Base-by-base conservation (phyloP, 2,113 vertebrate genomes). In the Solea solea region DNA sequence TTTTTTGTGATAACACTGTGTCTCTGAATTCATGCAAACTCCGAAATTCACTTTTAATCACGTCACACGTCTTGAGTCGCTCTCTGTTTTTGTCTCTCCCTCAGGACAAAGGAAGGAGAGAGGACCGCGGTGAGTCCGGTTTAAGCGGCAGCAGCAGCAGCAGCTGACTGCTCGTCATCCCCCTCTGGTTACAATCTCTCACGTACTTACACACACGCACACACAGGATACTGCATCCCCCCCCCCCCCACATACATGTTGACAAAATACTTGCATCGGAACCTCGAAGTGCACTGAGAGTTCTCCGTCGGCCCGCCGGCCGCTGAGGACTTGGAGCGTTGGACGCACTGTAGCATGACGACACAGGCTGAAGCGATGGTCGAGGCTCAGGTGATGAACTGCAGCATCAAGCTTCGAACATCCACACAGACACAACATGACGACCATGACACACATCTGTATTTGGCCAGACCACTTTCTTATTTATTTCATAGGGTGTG, bases 71-170 rank as follows among this genome's bases (percentile, higher is more conserved):
- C 44, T 48, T 48, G 12, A 13, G 45, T 48, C 45, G 4, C 14
- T 5, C 11, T 48, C 45, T 48, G 9, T 54, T 2, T 46, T 6
- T 4, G 27, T 68, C 62, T 59, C 49, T 7, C 75, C 44, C 49
- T 64, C 70, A 92, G 96, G 94, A 95, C 78, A 92, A 92, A 76
- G 93, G 90, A 81, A 90, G 92, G 72, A 86, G 91, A 87, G 93
- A 95, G 59, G 92, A 93, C 25, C 66, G 80, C n/a, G 66, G 88
- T 49, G 69, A 80, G 51, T 16, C 83, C 15, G 74, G 64, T 54
- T 14, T 66, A 56, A 78, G 69, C 71, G 5, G 34, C 34, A 2
- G 34, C 34, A 34, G 34, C 34, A 34, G 34, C 34, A 90, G 85
- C 83, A 83, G 90, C 70, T 91, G 90, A 88, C 90, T 90, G 77